phyloP scores from a whole-genome alignment of 2,113 vertebrate species.

The Erpornis zantholeuca region DNA sequence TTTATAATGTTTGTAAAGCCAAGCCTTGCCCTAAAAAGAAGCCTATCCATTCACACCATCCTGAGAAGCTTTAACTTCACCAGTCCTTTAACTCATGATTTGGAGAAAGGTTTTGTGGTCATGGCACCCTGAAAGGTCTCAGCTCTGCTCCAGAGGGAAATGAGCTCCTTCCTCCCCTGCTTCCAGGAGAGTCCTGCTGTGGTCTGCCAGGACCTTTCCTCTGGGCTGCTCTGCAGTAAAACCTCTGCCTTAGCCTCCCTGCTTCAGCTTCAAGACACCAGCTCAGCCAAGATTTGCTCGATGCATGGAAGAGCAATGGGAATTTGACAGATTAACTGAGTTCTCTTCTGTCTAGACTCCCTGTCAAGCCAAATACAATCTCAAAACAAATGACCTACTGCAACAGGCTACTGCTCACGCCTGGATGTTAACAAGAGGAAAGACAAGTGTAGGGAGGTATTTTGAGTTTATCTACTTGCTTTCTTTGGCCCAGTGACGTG shows the following conservation, averaged over 20 bases:
- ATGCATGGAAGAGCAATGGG: neutral
- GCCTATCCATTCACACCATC: neutral
- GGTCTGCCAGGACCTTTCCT: neutral
- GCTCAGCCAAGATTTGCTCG: neutral
- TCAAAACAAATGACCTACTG: conserved; percentile 15
- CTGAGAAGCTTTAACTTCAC: neutral
- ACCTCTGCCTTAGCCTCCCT: neutral
- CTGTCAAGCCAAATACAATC: conserved; percentile 4
- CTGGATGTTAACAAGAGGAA: neutral
- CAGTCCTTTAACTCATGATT: neutral
- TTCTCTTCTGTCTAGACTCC: neutral
- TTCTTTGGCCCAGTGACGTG: neutral
- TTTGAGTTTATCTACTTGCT: neutral
- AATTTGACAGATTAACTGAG: conserved; percentile 19
- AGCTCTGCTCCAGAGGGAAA: neutral
- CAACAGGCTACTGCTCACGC: neutral
- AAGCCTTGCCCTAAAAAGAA: neutral
- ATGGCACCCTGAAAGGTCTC: neutral
- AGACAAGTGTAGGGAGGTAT: neutral
- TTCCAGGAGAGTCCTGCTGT: neutral
- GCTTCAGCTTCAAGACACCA: neutral
- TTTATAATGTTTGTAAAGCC: neutral
- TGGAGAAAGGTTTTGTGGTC: neutral
- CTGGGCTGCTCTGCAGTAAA: neutral
- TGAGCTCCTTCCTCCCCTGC: neutral